Evolutionary conservation across 2,113 vertebrate species (phyloP).

Genomic region (Chionis minor): DNA sequence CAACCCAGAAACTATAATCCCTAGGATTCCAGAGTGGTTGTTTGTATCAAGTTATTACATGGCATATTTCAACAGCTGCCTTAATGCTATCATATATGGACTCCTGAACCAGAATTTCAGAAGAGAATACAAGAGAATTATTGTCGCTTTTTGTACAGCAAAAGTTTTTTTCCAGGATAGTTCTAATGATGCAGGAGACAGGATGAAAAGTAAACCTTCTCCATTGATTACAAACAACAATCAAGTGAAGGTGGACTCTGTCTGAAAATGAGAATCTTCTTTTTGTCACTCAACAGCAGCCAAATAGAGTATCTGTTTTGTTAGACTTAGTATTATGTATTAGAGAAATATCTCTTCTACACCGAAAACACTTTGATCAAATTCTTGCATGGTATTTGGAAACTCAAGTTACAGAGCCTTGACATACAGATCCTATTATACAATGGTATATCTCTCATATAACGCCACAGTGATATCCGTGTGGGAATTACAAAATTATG

Average conservation of each 20-base stretch:
- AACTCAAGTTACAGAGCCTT: neutral
- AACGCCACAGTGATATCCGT: neutral
- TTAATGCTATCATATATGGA: constrained; percentile 96
- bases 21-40: constrained; percentile 93
- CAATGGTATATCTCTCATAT: neutral
- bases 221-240: constrained; percentile 89
- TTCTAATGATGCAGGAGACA: constrained; percentile 86
- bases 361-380: constrained; percentile 32
- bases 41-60: constrained; percentile 97
- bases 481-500: neutral
- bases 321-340: neutral
- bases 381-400: constrained; percentile 26
- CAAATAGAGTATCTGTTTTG: neutral
- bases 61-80: constrained; percentile 99
- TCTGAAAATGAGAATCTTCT: constrained; percentile 71
- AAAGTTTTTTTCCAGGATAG: constrained; percentile 87
- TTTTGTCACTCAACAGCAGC: neutral
- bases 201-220: constrained; percentile 89
- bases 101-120: constrained; percentile 97
- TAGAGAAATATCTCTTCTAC: neutral
- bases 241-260: constrained; percentile 90
- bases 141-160: constrained; percentile 87
- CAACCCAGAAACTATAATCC: constrained; percentile 78
- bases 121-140: constrained; percentile 91
- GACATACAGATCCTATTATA: neutral